These are phyloP conservation scores for Chesias legatella DNA, from an alignment of 2,888 invertebrate genomes.

Conservation along the genomic window DNA sequence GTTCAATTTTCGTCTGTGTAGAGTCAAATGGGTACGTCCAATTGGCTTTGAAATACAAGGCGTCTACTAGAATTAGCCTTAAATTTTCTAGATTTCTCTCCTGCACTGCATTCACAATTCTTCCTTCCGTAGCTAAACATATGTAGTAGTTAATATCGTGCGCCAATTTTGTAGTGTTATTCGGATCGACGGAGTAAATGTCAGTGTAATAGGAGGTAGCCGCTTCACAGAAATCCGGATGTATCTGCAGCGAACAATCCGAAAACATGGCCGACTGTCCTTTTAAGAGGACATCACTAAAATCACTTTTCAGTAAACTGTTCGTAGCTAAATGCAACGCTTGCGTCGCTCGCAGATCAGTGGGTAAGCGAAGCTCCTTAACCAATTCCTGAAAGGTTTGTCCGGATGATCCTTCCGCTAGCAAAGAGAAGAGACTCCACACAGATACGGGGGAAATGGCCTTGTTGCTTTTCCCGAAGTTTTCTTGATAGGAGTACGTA, in stretches of 20 bases:
- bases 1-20: slow-evolving; percentile 73
- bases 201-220: slow-evolving; percentile 73
- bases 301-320: slow-evolving; percentile 46
- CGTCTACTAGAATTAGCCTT: slow-evolving; percentile 82
- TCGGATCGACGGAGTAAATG: slow-evolving; percentile 79
- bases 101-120: slow-evolving; percentile 83
- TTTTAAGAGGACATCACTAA: slow-evolving; percentile 52
- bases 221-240: slow-evolving; percentile 64
- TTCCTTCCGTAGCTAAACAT: slow-evolving; percentile 82
- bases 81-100: slow-evolving; percentile 60
- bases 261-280: slow-evolving; percentile 60
- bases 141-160: slow-evolving; percentile 85
- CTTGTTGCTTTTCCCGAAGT: slow-evolving; percentile 57
- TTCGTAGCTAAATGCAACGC: slow-evolving; percentile 53
- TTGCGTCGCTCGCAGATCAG: slow-evolving; percentile 56
- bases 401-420: slow-evolving; percentile 68
- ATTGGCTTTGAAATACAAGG: slow-evolving; percentile 85
- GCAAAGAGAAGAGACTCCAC: slow-evolving; percentile 65
- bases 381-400: slow-evolving; percentile 64
- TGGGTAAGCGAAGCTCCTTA: slow-evolving; percentile 52
- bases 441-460: slow-evolving; percentile 66
- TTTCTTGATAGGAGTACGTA: slow-evolving; percentile 59
- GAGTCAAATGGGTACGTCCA: slow-evolving; percentile 85
- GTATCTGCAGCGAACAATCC: slow-evolving; percentile 51
- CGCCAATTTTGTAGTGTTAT: slow-evolving; percentile 69